Percentiles rank a stretch among this genome's conserved stretches.
These are phyloP conservation scores for Trididemnum miniatum DNA, from an alignment of 23 tunicate species.

Conservation along the genomic window DNA sequence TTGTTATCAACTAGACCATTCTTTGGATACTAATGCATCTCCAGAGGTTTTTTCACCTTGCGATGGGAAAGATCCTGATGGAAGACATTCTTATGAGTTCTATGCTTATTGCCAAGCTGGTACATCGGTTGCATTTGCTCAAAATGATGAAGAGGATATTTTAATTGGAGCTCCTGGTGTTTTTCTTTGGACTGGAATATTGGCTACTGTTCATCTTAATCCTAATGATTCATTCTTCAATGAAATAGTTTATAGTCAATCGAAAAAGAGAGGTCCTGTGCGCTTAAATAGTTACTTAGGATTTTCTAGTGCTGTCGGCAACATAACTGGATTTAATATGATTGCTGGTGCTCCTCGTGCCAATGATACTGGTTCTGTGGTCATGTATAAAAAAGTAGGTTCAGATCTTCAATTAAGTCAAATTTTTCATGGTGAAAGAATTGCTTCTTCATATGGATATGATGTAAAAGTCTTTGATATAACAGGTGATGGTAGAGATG, in stretches of 20 bases:
- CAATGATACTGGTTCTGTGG: slow-evolving; percentile 72
- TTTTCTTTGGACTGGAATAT: slow-evolving; percentile 45
- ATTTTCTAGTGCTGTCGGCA: slow-evolving; percentile 50
- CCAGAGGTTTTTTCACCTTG: neutral
- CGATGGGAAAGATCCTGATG: slow-evolving; percentile 24
- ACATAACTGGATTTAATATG: slow-evolving; percentile 1
- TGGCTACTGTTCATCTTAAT: slow-evolving; percentile 19
- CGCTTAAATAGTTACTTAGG: slow-evolving; percentile 54
- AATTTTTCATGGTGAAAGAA: slow-evolving; percentile 51
- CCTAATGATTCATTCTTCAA: slow-evolving; percentile 8
- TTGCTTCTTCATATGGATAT: slow-evolving; percentile 93
- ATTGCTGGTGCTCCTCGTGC: slow-evolving; percentile 87
- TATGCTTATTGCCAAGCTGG: slow-evolving; percentile 92
- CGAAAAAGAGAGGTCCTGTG: neutral
- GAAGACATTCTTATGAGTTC: slow-evolving; percentile 39
- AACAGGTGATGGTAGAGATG: slow-evolving; percentile 78
- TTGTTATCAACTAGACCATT: slow-evolving; percentile 48
- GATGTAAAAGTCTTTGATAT: slow-evolving; percentile 72
- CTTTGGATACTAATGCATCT: neutral
- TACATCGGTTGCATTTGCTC: slow-evolving; percentile 63
- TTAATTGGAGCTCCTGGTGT: slow-evolving; percentile 82
- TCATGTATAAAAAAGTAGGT: slow-evolving; percentile 37
- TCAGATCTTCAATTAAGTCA: slow-evolving; percentile 1
- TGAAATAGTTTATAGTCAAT: slow-evolving; percentile 22
- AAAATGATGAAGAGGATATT: slow-evolving; percentile 36